A percentile compares a stretch with the other conserved stretches of the same genome.
These are phyloP conservation scores for Cheilosia impressa DNA, from an alignment of 2,888 invertebrate species.

Conservation along the genomic window DNA sequence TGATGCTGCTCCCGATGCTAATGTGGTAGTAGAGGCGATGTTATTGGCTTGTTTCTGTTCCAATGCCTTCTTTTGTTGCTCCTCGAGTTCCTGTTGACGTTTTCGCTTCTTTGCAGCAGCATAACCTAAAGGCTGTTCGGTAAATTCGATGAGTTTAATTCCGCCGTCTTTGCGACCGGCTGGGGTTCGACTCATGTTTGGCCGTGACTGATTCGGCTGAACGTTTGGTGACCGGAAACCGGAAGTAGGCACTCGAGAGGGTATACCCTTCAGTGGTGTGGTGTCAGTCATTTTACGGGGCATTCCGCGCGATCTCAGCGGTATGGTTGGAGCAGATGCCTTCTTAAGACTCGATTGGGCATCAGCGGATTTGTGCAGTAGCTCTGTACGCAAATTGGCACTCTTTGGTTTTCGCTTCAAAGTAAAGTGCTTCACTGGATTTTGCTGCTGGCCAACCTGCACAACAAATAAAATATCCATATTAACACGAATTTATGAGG, in stretches of 20 bases:
- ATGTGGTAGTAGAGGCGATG: slow-evolving; percentile 79
- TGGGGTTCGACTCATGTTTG: slow-evolving; percentile 86
- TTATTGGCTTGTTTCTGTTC: slow-evolving; percentile 84
- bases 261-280: slow-evolving; percentile 96
- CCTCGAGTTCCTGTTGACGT: slow-evolving; percentile 90
- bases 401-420: slow-evolving; percentile 97
- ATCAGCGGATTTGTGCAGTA: slow-evolving; percentile 95
- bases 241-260: slow-evolving; percentile 90
- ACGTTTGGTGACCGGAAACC: slow-evolving; percentile 86
- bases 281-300: slow-evolving; percentile 98
- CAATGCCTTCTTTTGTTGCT: slow-evolving; percentile 86
- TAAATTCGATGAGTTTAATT: slow-evolving; percentile 96
- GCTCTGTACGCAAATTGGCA: slow-evolving; percentile 93
- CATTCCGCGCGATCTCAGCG: slow-evolving; percentile 93
- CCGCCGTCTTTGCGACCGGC: slow-evolving; percentile 93
- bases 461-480: slow-evolving; percentile 35
- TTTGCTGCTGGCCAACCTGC: slow-evolving; percentile 91
- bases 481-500: not conserved
- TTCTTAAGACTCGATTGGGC: slow-evolving; percentile 95
- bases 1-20: slow-evolving; percentile 79
- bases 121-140: slow-evolving; percentile 94
- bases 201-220: slow-evolving; percentile 82
- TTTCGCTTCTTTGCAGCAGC: slow-evolving; percentile 94
- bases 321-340: slow-evolving; percentile 93
- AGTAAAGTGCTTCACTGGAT: slow-evolving; percentile 95